These are phyloP conservation scores for Erithacus rubecula DNA, from an alignment of 2,797 vertebrate genomes.

Conservation along the genomic window DNA sequence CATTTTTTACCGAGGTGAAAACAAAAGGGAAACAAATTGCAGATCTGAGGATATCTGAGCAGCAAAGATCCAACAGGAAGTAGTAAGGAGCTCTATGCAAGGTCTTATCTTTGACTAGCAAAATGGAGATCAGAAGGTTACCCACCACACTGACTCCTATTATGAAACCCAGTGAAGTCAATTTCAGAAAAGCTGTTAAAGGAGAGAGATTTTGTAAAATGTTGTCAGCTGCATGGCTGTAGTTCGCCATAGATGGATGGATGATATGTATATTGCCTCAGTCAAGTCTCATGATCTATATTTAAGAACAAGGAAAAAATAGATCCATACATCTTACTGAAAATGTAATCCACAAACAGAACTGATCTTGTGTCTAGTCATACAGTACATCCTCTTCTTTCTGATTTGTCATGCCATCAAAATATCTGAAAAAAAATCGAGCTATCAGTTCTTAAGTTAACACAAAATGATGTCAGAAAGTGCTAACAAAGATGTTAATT, in stretches of 20 bases:
- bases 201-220: conserved; percentile 99
- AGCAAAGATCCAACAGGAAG: conserved; percentile 98
- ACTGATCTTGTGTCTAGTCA: conserved; percentile 79
- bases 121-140: conserved; percentile 99
- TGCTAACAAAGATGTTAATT: conserved; percentile 76
- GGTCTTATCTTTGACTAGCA: conserved; percentile 99
- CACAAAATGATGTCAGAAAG: conserved; percentile 74
- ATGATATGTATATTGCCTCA: conserved; percentile 97
- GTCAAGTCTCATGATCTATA: conserved; percentile 99
- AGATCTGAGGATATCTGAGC: conserved; percentile 97
- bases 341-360: conserved; percentile 95
- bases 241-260: conserved; percentile 99
- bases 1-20: conserved; percentile 99
- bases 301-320: conserved; percentile 87
- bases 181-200: conserved; percentile 98
- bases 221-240: conserved; percentile 99
- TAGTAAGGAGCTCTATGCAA: conserved; percentile 98
- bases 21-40: conserved; percentile 99
- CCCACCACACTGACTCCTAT: conserved; percentile 98
- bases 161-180: conserved; percentile 99
- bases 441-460: conserved; percentile 81
- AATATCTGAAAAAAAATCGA: conserved; percentile 83
- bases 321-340: conserved; percentile 97
- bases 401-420: conserved; percentile 96
- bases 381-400: conserved; percentile 86